These are phyloP conservation scores for Gopherus evgoodei DNA, from an alignment of 2,113 vertebrate species.

Conservation along the genomic window DNA sequence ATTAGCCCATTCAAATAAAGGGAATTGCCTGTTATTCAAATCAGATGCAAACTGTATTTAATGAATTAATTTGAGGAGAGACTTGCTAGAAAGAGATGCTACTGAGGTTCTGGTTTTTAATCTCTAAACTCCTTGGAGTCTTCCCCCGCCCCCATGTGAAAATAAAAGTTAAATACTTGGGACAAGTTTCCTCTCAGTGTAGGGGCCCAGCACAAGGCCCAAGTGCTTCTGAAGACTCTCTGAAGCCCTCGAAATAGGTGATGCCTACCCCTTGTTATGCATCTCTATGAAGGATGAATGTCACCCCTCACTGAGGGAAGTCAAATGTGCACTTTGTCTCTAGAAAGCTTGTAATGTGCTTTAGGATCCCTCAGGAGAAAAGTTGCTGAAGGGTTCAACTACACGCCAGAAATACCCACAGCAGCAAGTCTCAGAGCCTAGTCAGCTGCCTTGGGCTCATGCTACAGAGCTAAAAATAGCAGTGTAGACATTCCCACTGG, in stretches of 20 bases:
- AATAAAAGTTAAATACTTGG: not conserved
- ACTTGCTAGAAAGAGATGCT: not conserved
- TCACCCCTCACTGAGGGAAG: not conserved
- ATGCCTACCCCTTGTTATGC: not conserved
- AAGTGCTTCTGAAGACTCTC: not conserved
- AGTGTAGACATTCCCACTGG: not conserved
- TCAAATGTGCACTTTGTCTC: not conserved
- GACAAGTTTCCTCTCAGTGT: not conserved
- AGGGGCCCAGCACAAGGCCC: rapidly evolving
- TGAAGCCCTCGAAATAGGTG: not conserved
- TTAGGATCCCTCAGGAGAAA: not conserved
- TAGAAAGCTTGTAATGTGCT: not conserved
- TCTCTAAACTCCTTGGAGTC: not conserved
- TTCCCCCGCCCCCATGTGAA: too few species aligned
- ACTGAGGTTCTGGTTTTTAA: not conserved
- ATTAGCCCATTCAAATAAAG: not conserved
- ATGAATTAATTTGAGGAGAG: not conserved
- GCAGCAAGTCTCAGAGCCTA: not conserved
- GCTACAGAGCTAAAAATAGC: not conserved
- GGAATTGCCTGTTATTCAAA: not conserved
- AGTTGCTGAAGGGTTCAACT: not conserved
- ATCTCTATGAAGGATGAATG: not conserved
- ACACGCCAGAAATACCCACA: not conserved
- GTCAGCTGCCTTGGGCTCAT: not conserved
- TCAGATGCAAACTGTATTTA: not conserved